Base-by-base conservation (phyloP, 2,888 invertebrate species). In the Drosophila peninsularis region DNA sequence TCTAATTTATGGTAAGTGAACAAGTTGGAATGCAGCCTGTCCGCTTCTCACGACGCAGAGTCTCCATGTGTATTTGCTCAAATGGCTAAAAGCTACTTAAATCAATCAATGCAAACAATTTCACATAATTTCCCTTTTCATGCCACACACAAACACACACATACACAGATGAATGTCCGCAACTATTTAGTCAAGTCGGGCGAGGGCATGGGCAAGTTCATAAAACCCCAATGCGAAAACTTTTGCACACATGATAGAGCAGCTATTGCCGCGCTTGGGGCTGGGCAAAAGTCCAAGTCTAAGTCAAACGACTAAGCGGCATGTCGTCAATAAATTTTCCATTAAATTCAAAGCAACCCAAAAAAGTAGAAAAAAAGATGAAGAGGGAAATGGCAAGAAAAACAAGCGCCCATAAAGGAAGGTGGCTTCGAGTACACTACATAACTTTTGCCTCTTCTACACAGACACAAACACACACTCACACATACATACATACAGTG, bases 241-340 rank as follows among this genome's bases (percentile, higher is more conserved):
- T 86, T 77, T 71, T 71, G 83, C 83, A 80, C 83, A 83, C 86
- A 81, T 80, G 82, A 85, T 66, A 55, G 68, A 69, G 75, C 81
- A 80, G 82, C 78, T 49, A 63, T 58, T 36, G 53, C 36, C 36
- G 42, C 30, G 39, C 19, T 30, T 34, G 57, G 63, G 61, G 58
- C 30, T 21, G 47, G n/a, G 80, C 86, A 83, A 86, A 83, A 83
- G 83, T 86, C 83, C 81, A 78, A 80, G 75, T 75, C 75, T 75
- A 83, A 83, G 83, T 83, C 83, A 83, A 83, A 83, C 83, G 83
- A 81, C 79, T 88, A 88, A 81, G 81, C 89, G 89, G 82, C 89
- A 81, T 90, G 88, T 82, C 87, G 87, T 90, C 89, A 90, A 90
- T 90, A 90, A 90, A 90, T 90, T 90, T 90, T 88, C 89, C 90